Conservation (phyloP, 2,888 invertebrate genomes). For the Amphipyra tragopoginis region DNA sequence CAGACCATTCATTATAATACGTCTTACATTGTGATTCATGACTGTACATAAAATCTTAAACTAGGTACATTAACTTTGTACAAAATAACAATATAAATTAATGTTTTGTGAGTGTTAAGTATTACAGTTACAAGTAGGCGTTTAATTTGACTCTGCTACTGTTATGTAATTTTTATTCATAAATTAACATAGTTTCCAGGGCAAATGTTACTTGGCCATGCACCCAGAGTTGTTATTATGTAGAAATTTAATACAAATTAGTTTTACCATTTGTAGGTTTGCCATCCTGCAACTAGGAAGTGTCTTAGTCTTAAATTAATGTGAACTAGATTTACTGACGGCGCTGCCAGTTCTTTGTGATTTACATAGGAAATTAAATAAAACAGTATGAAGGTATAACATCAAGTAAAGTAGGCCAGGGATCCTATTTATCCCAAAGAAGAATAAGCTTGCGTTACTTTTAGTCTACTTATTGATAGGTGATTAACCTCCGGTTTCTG, state of each 20-base stretch:
- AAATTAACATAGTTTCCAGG: slow-evolving; percentile 63
- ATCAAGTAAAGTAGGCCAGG: no score
- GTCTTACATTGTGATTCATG: slow-evolving; percentile 42
- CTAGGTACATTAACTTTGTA: slow-evolving; percentile 47
- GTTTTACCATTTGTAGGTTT: slow-evolving; percentile 38
- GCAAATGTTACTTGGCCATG: slow-evolving; percentile 57
- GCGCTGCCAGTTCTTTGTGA: no score
- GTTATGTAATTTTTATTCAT: slow-evolving; percentile 58
- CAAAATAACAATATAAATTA: slow-evolving; percentile 55
- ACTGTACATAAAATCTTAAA: slow-evolving; percentile 43
- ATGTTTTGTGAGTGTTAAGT: slow-evolving; percentile 47
- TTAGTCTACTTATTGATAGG: no score
- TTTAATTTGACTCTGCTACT: slow-evolving; percentile 48
- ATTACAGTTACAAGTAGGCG: slow-evolving; percentile 56
- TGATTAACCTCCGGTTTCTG: no score
- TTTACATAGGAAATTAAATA: background rate
- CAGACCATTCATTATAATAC: slow-evolving; percentile 38
- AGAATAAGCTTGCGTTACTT: no score
- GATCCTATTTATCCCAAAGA: no score
- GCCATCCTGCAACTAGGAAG: slow-evolving; percentile 45
- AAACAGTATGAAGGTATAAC: background rate
- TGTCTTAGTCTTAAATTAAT: slow-evolving; percentile 28
- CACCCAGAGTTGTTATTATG: slow-evolving; percentile 40
- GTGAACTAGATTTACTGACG: slow-evolving; percentile 15
- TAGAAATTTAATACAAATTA: slow-evolving; percentile 54